Conservation (phyloP, 2,113 vertebrate genomes). For the Cyrtonyx montezumae region DNA sequence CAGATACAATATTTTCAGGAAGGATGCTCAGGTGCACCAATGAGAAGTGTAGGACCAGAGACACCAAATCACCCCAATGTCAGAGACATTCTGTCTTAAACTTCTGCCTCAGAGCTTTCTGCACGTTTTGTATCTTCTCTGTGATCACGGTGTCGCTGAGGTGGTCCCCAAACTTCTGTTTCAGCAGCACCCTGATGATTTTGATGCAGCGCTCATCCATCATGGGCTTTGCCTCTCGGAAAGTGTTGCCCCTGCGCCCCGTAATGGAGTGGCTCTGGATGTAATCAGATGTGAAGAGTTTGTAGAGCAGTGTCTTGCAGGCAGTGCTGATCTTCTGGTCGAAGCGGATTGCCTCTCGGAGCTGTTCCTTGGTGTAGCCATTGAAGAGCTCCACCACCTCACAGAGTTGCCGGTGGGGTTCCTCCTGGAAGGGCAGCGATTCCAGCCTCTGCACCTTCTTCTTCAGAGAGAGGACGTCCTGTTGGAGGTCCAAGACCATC, state of each 20-base stretch:
- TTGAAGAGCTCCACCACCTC: constrained; percentile 66
- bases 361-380: constrained; percentile 66
- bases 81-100: constrained; percentile 61
- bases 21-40: neutral
- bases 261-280: constrained; percentile 76
- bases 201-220: constrained; percentile 74
- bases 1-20: rapidly evolving
- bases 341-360: constrained; percentile 66
- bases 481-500: constrained; percentile 47
- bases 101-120: constrained; percentile 73
- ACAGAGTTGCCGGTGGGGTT: neutral
- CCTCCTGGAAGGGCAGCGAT: constrained; percentile 53
- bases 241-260: constrained; percentile 57
- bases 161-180: constrained; percentile 71
- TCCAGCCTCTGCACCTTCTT: constrained; percentile 68
- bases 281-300: constrained; percentile 65
- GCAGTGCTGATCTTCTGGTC: constrained; percentile 75
- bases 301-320: constrained; percentile 69
- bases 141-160: constrained; percentile 70
- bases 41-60: neutral
- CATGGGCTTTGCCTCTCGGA: constrained; percentile 66
- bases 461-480: constrained; percentile 43
- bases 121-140: constrained; percentile 70
- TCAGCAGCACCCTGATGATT: constrained; percentile 64
- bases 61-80: rapidly evolving